Conservation (phyloP, 2,888 invertebrate genomes). For the Kuschelorhynchus macadamiae region DNA sequence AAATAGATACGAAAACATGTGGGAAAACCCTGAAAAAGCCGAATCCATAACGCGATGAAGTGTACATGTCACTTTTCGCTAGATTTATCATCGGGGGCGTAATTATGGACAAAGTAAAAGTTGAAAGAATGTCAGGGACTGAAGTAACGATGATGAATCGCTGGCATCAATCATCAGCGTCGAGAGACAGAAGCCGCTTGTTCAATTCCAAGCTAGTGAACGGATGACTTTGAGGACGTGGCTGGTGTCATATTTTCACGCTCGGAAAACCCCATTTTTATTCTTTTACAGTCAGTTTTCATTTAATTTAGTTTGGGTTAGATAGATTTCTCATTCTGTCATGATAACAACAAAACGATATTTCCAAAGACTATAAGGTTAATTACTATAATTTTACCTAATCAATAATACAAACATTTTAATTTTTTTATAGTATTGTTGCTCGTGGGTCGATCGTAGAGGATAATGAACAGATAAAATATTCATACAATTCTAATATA, state of each 20-base stretch:
- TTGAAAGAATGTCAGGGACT: constrained; percentile 65
- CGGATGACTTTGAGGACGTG: too few relatives aligned
- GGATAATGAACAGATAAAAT: too few relatives aligned
- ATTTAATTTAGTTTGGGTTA: background rate
- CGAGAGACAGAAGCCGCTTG: constrained; percentile 38
- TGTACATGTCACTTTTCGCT: constrained; percentile 47
- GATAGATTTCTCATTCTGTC: too few relatives aligned
- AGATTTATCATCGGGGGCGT: constrained; percentile 54
- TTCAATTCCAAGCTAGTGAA: too few relatives aligned
- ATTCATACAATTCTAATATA: too few relatives aligned
- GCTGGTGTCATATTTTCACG: background rate
- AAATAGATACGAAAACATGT: constrained; percentile 1
- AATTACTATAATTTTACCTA: too few relatives aligned
- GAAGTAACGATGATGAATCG: constrained; percentile 69
- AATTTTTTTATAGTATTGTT: too few relatives aligned
- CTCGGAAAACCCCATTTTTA: background rate
- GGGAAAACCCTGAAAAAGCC: constrained; percentile 21
- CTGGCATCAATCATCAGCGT: constrained; percentile 66
- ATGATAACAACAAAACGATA: too few relatives aligned
- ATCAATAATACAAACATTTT: too few relatives aligned
- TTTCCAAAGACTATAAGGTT: too few relatives aligned
- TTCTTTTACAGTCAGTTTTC: too few relatives aligned
- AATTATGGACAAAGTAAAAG: constrained; percentile 65
- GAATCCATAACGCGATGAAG: constrained; percentile 46
- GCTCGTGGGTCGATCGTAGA: too few relatives aligned